Evolutionary conservation across 2,888 invertebrate species (phyloP), one percentile per base, ranked within the genome.

Genomic region (Eristalinus sepulchralis): DNA sequence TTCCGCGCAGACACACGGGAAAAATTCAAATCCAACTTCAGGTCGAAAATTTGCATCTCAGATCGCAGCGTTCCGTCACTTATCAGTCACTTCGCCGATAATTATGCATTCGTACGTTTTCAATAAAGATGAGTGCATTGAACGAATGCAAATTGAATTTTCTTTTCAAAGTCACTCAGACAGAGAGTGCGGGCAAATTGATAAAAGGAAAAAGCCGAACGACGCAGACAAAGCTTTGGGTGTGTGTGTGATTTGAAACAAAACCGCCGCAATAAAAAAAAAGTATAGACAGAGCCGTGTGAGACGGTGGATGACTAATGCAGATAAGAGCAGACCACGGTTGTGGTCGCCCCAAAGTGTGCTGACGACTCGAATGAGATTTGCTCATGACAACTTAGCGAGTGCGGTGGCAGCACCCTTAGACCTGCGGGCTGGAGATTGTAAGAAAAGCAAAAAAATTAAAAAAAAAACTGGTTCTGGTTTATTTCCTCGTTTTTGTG

Each of bases 221-320:
- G 39, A 39, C 66, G 6, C 22, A 31, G 55, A 13, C n/a, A 17
- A 27, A 55, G 55, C 22, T 47, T 2, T 3, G 27, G 2, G n/a
- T 6, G 17, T 47, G 27, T 3, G 27, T 34, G n/a, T 6, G 17
- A 17, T 47, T 17, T 17, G 31, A 22, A 17, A 9, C 34, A 63
- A 36, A 24, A 53, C n/a, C 24, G 27, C 34, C 9, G 20, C 47
- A 20, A 31, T 13, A 62, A 62, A 20, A 27, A 27, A 5, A 27
- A 27, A 27, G 5, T 3, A 34, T 34, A 17, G 47, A 47, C 17
- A 47, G 22, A 22, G 20, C 33, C 59, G 47, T 47, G 22, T 17
- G 20, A 2, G 59, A 27, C 31, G 8, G 59, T n/a, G 13, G 67
- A 68, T 76, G 76, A 77, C 67, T 62, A 47, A 77, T 68, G 60